These are phyloP conservation scores for Triplophysa dalaica DNA, from an alignment of 2,113 vertebrate genomes.

Conservation along the genomic window DNA sequence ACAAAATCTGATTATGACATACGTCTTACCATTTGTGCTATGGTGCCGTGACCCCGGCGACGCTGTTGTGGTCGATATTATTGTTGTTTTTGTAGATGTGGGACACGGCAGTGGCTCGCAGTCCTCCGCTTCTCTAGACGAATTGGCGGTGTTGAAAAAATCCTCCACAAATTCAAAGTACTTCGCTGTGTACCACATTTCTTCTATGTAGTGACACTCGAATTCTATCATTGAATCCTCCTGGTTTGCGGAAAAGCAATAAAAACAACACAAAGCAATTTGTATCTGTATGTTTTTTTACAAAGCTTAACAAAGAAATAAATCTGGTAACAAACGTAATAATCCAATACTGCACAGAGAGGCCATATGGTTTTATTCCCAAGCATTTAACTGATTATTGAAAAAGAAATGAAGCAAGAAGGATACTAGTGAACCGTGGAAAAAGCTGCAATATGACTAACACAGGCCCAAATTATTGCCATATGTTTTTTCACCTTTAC, in stretches of 20 bases:
- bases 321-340: not conserved
- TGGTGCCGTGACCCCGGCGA: not conserved
- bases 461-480: not conserved
- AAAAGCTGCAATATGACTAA: not conserved
- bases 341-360: not conserved
- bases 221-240: slow-evolving; percentile 71
- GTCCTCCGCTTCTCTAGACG: slow-evolving; percentile 57
- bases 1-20: not conserved
- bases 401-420: not conserved
- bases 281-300: not conserved
- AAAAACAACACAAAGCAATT: not conserved
- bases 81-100: slow-evolving; percentile 54
- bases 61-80: slow-evolving; percentile 24
- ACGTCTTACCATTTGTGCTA: slow-evolving; percentile 54
- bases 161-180: slow-evolving; percentile 76
- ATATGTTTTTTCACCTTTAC: not conserved
- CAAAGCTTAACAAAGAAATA: too few relatives aligned
- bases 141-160: slow-evolving; percentile 67
- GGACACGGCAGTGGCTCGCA: slow-evolving; percentile 73
- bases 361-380: not conserved
- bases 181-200: slow-evolving; percentile 66
- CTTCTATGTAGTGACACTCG: slow-evolving; percentile 73
- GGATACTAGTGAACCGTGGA: not conserved
- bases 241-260: slow-evolving; percentile 52
- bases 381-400: too few relatives aligned